Conservation (phyloP, 2,888 invertebrate genomes). For the Agonopterix heracliana region DNA sequence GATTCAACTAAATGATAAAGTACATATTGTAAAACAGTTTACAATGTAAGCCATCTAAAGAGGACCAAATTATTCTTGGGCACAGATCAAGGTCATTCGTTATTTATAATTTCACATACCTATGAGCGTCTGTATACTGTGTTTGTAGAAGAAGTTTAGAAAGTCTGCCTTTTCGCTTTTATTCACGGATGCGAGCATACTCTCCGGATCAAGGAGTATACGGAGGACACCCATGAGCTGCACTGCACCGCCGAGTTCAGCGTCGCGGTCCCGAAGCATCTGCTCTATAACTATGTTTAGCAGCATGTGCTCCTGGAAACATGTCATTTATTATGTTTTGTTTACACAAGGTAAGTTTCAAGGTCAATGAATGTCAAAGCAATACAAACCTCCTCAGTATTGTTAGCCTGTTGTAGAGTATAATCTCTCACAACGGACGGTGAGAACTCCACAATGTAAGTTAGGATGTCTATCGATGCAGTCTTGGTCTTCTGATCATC, state of each 20-base stretch:
- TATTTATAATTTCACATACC: slow-evolving; percentile 68
- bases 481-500: slow-evolving; percentile 96
- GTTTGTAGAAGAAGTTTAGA: slow-evolving; percentile 98
- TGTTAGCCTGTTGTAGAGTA: slow-evolving; percentile 93
- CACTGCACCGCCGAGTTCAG: slow-evolving; percentile 97
- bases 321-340: slow-evolving; percentile 1
- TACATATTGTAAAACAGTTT: not conserved
- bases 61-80: not conserved
- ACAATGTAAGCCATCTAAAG: not conserved
- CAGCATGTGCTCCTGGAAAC: slow-evolving; percentile 91
- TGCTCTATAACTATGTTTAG: slow-evolving; percentile 98
- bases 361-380: slow-evolving; percentile 10
- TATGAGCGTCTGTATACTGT: slow-evolving; percentile 97
- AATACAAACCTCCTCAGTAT: slow-evolving; percentile 86
- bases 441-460: slow-evolving; percentile 98
- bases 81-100: slow-evolving; percentile 1
- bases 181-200: slow-evolving; percentile 95
- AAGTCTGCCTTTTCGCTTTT: slow-evolving; percentile 99
- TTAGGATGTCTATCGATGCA: slow-evolving; percentile 98
- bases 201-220: slow-evolving; percentile 96
- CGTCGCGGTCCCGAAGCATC: slow-evolving; percentile 97
- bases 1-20: too few relatives aligned
- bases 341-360: not conserved
- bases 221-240: slow-evolving; percentile 96
- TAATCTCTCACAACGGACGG: slow-evolving; percentile 98